Percentiles rank a stretch among this genome's conserved stretches.
These are phyloP conservation scores for Thaumatotibia leucotreta DNA, from an alignment of 1,140 invertebrate species.

Conservation along the genomic window DNA sequence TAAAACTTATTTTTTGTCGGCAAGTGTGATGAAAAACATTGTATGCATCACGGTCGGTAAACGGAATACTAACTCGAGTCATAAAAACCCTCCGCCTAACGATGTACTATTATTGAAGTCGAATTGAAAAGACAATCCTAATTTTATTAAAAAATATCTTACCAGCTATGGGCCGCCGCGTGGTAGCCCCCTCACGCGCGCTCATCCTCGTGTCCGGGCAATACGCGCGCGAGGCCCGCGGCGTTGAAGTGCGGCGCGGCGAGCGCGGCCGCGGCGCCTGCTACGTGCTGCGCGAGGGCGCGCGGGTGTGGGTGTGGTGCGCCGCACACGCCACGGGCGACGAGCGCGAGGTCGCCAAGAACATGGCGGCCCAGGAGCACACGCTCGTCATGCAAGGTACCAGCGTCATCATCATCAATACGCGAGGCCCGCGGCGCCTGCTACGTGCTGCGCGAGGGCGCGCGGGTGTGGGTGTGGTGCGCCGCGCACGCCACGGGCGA, in stretches of 20 bases:
- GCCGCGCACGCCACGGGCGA: no score
- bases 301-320: slow-evolving; percentile 82
- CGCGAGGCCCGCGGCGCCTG: no score
- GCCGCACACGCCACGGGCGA: slow-evolving; percentile 85
- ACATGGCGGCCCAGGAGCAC: slow-evolving; percentile 81
- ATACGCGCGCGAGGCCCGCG: slow-evolving; percentile 76
- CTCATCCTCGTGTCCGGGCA: slow-evolving; percentile 88
- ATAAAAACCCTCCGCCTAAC: no score
- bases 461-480: no score
- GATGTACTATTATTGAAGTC: no score
- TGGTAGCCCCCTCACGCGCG: slow-evolving; percentile 82
- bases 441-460: no score
- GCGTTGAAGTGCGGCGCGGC: slow-evolving; percentile 83
- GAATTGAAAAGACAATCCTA: neutral
- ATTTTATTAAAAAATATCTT: slow-evolving; percentile 9
- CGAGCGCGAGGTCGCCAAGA: slow-evolving; percentile 85
- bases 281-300: slow-evolving; percentile 61
- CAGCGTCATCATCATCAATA: no score
- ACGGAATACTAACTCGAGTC: no score
- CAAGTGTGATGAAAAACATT: no score
- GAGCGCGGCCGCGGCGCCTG: slow-evolving; percentile 68
- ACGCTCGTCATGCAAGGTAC: slow-evolving; percentile 82
- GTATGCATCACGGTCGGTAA: no score
- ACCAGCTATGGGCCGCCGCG: slow-evolving; percentile 70
- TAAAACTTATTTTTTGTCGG: no score